Conservation (phyloP, 2,113 vertebrate species). For the Sinosuthora webbiana region DNA sequence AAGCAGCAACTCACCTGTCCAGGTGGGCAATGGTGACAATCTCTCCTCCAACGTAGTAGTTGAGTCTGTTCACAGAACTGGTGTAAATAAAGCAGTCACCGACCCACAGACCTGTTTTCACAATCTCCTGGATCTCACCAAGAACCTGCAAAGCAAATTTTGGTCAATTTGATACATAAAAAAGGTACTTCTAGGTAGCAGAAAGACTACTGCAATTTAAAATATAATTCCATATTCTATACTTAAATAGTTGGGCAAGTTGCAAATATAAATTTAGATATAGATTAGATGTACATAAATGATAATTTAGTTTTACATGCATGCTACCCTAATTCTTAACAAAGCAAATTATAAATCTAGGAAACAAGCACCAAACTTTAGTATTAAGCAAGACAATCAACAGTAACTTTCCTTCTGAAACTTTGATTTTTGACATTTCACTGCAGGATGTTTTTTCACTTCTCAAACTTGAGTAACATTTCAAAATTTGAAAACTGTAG, state of each 20-base stretch:
- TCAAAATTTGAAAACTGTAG: background rate
- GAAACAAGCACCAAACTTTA: background rate
- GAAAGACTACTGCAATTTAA: background rate
- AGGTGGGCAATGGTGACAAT: constrained; percentile 98
- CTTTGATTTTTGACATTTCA: background rate
- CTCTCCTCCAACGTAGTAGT: constrained; percentile 98
- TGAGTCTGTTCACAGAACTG: constrained; percentile 97
- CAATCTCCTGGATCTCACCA: constrained; percentile 97
- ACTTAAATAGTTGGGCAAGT: background rate
- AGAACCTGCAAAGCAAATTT: constrained; percentile 81
- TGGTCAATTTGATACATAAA: background rate
- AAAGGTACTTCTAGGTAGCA: background rate
- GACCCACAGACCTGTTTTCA: constrained; percentile 97
- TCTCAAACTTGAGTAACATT: background rate
- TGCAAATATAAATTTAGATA: background rate
- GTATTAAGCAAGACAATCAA: background rate
- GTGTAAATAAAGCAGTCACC: constrained; percentile 99
- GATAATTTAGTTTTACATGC: background rate
- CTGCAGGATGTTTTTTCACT: background rate
- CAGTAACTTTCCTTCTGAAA: background rate
- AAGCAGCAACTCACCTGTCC: constrained; percentile 81
- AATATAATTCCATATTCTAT: background rate
- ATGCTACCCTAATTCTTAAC: background rate
- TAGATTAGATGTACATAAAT: background rate
- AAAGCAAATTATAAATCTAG: background rate